Conservation (phyloP, 1,140 invertebrate genomes). For the Drosophila fuyamai region DNA sequence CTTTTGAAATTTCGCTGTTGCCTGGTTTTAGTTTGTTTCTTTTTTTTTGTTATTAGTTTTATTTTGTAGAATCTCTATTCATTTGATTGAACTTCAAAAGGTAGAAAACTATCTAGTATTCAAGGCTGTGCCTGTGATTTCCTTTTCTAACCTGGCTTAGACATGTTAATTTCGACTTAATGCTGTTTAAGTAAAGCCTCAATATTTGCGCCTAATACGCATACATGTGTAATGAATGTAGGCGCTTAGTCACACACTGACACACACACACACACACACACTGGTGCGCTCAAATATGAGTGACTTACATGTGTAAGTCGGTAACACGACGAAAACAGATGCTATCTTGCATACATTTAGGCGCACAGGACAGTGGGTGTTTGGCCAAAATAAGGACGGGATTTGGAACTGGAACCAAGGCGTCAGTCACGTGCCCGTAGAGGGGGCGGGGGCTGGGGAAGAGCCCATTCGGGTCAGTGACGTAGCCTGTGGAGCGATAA, state of each 20-base stretch:
- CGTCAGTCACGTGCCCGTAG: constrained; percentile 65
- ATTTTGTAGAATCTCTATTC: constrained; percentile 25
- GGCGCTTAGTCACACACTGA: constrained; percentile 56
- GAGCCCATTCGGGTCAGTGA: constrained; percentile 44
- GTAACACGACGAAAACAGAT: constrained; percentile 81
- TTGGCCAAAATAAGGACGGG: constrained; percentile 29
- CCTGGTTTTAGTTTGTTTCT: constrained; percentile 1
- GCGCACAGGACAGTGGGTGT: constrained; percentile 28
- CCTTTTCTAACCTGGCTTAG: constrained; percentile 44
- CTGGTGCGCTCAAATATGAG: constrained; percentile 60
- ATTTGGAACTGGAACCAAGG: constrained; percentile 42
- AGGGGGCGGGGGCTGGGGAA: constrained; percentile 8
- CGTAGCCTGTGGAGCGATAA: constrained; percentile 61
- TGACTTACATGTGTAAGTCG: constrained; percentile 82
- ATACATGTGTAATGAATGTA: constrained; percentile 81
- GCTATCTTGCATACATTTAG: constrained; percentile 81
- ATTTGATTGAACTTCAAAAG: constrained; percentile 51
- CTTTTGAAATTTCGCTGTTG: not conserved
- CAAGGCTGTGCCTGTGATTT: not conserved
- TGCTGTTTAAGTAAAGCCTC: constrained; percentile 81
- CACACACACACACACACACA: constrained; percentile 16
- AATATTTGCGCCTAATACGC: constrained; percentile 82
- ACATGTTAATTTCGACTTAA: constrained; percentile 82
- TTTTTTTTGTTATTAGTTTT: not conserved
- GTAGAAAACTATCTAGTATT: constrained; percentile 15